A percentile compares a stretch with the other conserved stretches of the same genome.
phyloP scores from a whole-genome alignment of 2,113 vertebrate species.

The Tupaia chinensis region DNA sequence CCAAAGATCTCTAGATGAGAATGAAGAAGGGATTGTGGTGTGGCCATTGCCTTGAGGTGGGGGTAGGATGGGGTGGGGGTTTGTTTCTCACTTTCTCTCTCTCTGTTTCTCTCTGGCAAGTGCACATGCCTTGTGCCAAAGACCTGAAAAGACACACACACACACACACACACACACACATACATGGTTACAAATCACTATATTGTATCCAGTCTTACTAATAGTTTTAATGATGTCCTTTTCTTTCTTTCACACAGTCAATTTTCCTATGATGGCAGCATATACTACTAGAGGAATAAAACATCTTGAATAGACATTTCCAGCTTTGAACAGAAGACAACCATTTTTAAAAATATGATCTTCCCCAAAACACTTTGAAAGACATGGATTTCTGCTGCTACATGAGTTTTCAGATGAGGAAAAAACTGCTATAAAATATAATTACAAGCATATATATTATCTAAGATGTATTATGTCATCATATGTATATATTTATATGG shows the following conservation, averaged over 20 bases:
- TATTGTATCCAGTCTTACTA: slow-evolving; percentile 39
- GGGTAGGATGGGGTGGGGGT: too few species aligned
- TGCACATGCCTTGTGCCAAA: too few species aligned
- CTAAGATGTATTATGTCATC: neutral
- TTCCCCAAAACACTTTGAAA: neutral
- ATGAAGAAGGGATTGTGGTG: too few species aligned
- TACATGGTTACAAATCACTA: slow-evolving; percentile 15
- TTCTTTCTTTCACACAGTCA: slow-evolving; percentile 51
- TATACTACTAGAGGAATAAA: slow-evolving; percentile 34
- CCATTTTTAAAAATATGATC: neutral
- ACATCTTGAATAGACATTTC: neutral
- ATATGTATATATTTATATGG: too few species aligned
- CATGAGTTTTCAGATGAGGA: neutral
- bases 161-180: too few species aligned
- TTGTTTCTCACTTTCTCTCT: too few species aligned
- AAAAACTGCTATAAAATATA: neutral
- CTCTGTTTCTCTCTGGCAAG: too few species aligned
- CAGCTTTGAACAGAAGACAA: neutral
- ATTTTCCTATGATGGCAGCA: slow-evolving; percentile 43
- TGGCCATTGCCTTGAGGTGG: too few species aligned
- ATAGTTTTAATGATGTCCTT: slow-evolving; percentile 59
- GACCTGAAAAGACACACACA: too few species aligned
- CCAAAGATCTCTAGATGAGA: too few species aligned
- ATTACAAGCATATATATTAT: neutral
- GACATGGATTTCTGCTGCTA: neutral